Percentiles rank a stretch among this genome's conserved stretches.
Evolutionary conservation across 2,888 invertebrate genomes (phyloP).

Genomic region (Conchocele bisecta): DNA sequence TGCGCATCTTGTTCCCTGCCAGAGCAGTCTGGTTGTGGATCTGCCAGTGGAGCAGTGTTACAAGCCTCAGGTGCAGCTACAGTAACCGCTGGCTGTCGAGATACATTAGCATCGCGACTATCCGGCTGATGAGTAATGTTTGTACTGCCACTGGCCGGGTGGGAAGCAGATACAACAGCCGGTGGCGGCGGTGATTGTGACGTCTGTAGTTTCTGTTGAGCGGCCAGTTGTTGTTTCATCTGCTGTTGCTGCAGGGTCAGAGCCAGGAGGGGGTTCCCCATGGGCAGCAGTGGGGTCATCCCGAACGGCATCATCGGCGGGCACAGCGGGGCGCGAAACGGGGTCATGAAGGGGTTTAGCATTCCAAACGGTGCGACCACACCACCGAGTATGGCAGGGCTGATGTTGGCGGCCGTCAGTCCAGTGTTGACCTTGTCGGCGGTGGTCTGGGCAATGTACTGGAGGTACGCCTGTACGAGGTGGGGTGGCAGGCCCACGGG

Average conservation of each 20-base stretch:
- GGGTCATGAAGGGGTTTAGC: not conserved
- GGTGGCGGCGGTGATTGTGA: not conserved
- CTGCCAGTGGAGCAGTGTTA: no score
- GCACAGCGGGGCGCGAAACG: not conserved
- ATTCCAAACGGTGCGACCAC: not conserved
- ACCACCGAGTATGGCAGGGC: not conserved
- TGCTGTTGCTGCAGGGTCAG: not conserved
- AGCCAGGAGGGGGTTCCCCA: slow-evolving; percentile 1
- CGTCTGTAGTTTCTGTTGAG: not conserved
- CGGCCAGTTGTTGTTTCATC: not conserved
- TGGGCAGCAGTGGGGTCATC: slow-evolving; percentile 4
- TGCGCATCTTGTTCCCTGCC: no score
- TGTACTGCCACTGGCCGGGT: no score
- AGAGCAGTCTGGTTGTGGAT: no score
- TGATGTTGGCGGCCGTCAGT: not conserved
- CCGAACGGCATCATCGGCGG: not conserved
- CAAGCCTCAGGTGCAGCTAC: no score
- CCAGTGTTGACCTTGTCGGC: not conserved
- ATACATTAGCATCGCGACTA: no score
- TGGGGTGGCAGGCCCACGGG: slow-evolving; percentile 3
- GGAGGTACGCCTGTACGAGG: slow-evolving; percentile 4
- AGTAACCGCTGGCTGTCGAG: no score
- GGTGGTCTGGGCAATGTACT: slow-evolving; percentile 3
- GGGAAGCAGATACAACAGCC: no score
- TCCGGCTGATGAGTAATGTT: no score